Evolutionary conservation across 1,140 invertebrate species (phyloP).

Genomic region (Muscidifurax raptorellus): DNA sequence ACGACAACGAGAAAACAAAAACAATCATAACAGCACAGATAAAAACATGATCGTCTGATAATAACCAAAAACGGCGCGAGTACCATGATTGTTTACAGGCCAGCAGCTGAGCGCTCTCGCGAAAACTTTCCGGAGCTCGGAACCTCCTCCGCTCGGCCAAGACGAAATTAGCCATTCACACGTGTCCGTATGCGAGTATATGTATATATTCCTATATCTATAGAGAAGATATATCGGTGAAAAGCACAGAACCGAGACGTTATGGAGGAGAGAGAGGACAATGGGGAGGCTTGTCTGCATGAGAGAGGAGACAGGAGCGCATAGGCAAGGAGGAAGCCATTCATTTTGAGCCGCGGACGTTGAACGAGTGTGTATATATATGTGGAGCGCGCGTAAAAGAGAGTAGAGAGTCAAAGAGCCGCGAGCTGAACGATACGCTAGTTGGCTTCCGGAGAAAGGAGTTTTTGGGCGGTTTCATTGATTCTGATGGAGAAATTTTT

Average conservation of each 20-base stretch:
- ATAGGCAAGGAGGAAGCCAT: not conserved
- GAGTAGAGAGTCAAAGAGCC: not conserved
- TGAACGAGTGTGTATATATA: too few species aligned
- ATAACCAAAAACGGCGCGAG: not conserved
- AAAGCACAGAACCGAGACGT: not conserved
- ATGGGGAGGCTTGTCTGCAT: not conserved
- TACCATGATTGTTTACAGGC: not conserved
- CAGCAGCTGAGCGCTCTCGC: not conserved
- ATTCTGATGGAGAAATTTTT: too few species aligned
- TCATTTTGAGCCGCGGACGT: not conserved
- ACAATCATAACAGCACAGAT: too few species aligned
- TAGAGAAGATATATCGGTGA: not conserved
- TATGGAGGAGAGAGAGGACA: not conserved
- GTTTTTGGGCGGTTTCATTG: too few species aligned
- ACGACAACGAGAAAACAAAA: too few species aligned
- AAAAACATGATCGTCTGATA: not conserved
- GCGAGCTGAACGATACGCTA: not conserved
- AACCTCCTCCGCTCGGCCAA: conserved; percentile 44
- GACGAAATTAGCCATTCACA: conserved; percentile 52
- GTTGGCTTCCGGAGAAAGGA: too few species aligned
- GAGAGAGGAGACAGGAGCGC: not conserved
- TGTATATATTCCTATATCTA: not conserved
- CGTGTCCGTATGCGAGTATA: not conserved
- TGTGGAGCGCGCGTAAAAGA: not conserved
- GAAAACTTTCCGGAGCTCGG: conserved; percentile 15